Percentiles rank a stretch among this genome's conserved stretches.
Evolutionary conservation across 2,113 vertebrate species (phyloP).

Genomic region (Chaenogobius annularis): DNA sequence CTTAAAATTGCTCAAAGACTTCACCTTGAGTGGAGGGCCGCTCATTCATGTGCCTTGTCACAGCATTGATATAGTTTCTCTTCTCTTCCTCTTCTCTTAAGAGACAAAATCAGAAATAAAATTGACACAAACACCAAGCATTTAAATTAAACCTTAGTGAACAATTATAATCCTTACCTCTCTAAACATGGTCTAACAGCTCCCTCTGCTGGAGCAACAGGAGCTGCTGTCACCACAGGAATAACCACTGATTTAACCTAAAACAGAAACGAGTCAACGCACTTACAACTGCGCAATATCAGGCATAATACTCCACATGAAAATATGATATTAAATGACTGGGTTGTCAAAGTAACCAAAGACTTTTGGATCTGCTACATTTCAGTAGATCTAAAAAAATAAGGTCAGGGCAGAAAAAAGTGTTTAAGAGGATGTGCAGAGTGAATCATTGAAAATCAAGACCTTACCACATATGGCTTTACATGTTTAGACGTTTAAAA

Average conservation of each 20-base stretch:
- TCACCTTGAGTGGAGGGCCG: not conserved
- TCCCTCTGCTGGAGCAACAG: not conserved
- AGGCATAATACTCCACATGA: too few species aligned
- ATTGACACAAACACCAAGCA: not conserved
- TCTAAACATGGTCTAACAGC: not conserved
- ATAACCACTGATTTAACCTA: conserved; percentile 5
- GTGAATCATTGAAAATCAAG: not conserved
- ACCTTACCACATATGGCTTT: too few species aligned
- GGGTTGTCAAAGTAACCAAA: too few species aligned
- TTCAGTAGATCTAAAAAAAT: not conserved
- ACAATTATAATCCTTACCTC: not conserved
- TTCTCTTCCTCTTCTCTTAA: not conserved
- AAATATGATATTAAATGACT: too few species aligned
- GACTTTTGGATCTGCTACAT: too few species aligned
- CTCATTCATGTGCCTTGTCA: not conserved
- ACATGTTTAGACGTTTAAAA: too few species aligned
- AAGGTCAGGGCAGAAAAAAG: not conserved
- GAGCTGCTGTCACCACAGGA: not conserved
- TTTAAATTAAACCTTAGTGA: not conserved
- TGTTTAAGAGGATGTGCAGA: not conserved
- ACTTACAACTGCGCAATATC: too few species aligned
- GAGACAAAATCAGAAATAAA: not conserved
- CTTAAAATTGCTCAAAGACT: not conserved
- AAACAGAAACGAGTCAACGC: not conserved
- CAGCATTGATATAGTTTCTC: conserved; percentile 1